Percentiles rank a stretch among this genome's conserved stretches.
phyloP scores from a whole-genome alignment of 2,888 invertebrate species.

The Hydrotaea cyrtoneurina region DNA sequence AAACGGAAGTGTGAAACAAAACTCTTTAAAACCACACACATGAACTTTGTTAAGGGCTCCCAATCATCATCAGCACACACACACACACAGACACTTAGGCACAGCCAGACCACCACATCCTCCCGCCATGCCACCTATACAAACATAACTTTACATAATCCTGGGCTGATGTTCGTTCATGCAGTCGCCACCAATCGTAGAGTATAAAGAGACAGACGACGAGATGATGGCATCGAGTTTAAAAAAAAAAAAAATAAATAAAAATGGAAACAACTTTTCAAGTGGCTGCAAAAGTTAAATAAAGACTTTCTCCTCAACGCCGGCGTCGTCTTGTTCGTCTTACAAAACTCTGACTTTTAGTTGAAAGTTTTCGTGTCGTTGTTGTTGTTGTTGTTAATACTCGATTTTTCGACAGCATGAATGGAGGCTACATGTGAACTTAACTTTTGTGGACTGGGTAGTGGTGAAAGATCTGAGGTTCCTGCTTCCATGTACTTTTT shows the following conservation, averaged over 20 bases:
- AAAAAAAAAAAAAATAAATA: constrained; percentile 39
- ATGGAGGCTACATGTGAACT: constrained; percentile 7
- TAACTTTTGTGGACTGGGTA: constrained; percentile 34
- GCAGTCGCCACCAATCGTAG: constrained; percentile 24
- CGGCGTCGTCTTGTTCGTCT: constrained; percentile 19
- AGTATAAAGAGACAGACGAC: constrained; percentile 39
- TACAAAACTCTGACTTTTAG: constrained; percentile 61
- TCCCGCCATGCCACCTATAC: constrained; percentile 61
- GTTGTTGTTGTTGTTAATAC: constrained; percentile 24
- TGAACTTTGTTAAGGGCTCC: constrained; percentile 56
- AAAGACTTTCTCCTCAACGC: constrained; percentile 52
- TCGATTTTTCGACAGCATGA: constrained; percentile 20
- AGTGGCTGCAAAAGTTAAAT: constrained; percentile 66
- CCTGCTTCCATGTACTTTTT: constrained; percentile 47
- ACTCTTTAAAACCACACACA: constrained; percentile 65
- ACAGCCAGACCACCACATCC: constrained; percentile 2
- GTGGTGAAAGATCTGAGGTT: constrained; percentile 56
- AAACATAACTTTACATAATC: constrained; percentile 66
- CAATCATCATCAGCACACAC: constrained; percentile 54
- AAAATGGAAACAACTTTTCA: constrained; percentile 63
- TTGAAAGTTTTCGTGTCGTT: constrained; percentile 49
- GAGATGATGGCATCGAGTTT: constrained; percentile 48
- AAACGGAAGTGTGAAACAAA: constrained; percentile 71
- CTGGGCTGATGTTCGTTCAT: constrained; percentile 19
- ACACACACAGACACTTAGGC: neutral